Evolutionary conservation across 2,113 vertebrate species (phyloP).

Genomic region (Calypte anna): DNA sequence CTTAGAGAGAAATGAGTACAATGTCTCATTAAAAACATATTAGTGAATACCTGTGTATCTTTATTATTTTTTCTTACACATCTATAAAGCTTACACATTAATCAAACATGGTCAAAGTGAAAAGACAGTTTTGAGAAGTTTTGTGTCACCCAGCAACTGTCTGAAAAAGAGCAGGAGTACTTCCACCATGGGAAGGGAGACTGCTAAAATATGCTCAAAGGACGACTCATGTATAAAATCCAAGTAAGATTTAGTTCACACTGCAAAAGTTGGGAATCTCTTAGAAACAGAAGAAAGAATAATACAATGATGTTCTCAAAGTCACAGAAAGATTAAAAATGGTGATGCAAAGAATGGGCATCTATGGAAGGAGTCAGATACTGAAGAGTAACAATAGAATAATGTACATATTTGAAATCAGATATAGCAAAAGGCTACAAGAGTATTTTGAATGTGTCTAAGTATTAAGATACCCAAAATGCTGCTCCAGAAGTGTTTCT

Average conservation of each 20-base stretch:
- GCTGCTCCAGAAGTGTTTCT: background rate
- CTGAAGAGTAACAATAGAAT: background rate
- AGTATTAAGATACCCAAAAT: background rate
- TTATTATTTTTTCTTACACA: background rate
- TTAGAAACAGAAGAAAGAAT: background rate
- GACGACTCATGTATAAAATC: background rate
- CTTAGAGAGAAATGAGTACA: background rate
- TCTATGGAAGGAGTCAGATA: background rate
- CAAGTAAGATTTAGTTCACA: background rate
- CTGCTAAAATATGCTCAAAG: background rate
- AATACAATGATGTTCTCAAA: background rate
- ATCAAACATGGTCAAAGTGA: background rate
- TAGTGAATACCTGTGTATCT: fast-evolving
- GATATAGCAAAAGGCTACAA: background rate
- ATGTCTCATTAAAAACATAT: background rate
- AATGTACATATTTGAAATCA: background rate
- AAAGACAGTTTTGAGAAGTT: background rate
- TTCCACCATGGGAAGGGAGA: background rate
- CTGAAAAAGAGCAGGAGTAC: background rate
- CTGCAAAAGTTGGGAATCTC: background rate
- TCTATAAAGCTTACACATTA: background rate
- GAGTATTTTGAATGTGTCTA: background rate
- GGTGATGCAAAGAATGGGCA: background rate
- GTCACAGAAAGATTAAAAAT: background rate
- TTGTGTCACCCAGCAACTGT: background rate